Percentiles rank a stretch among this genome's conserved stretches.
Evolutionary conservation across 2,888 invertebrate species (phyloP).

Genomic region (Fragum fragum): DNA sequence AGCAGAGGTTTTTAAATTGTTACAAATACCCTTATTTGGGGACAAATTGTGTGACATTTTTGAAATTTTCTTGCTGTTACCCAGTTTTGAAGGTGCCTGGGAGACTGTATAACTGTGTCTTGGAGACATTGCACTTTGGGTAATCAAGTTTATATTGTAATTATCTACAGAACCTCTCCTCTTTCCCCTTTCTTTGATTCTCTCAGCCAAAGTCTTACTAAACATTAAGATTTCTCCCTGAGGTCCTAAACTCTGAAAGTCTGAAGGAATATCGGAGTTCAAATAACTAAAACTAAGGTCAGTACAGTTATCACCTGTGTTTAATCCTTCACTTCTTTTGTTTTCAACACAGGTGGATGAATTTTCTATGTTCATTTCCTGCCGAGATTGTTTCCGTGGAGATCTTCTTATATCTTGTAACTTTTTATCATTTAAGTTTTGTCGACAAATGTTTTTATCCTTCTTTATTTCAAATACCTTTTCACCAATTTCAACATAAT

Average conservation of each 20-base stretch:
- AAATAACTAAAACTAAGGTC: neutral
- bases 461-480: neutral
- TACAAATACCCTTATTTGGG: neutral
- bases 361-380: neutral
- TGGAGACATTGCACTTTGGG: conserved; percentile 22
- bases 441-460: neutral
- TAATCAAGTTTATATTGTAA: conserved; percentile 49
- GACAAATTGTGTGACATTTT: neutral
- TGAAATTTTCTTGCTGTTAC: neutral
- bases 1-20: conserved; percentile 31
- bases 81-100: neutral
- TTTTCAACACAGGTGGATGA: neutral
- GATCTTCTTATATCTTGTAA: neutral
- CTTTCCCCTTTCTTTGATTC: conserved; percentile 52
- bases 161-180: conserved; percentile 22
- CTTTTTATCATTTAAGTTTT: neutral
- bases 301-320: neutral
- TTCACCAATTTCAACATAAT: neutral
- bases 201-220: conserved; percentile 61
- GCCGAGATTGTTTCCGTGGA: neutral
- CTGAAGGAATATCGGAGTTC: conserved; percentile 40
- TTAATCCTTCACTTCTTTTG: neutral
- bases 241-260: conserved; percentile 39
- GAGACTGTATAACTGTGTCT: neutral
- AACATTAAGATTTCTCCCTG: conserved; percentile 34